Evolutionary conservation across 1,140 invertebrate species (phyloP).

Genomic region (Drosophila suzukii): DNA sequence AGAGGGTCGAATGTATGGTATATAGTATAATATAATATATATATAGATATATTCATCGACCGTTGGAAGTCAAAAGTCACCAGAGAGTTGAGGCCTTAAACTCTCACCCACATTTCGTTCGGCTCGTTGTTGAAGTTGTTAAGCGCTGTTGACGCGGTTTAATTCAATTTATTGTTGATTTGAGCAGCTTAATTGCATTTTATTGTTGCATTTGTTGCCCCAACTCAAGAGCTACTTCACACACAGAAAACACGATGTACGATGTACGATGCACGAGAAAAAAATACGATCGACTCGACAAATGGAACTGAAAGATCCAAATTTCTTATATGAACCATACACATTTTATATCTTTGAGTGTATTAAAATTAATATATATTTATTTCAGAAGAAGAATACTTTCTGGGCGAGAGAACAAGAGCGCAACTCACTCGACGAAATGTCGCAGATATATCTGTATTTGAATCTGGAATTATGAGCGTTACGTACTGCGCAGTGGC

Average conservation of each 20-base stretch:
- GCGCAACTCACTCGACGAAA: conserved; percentile 39
- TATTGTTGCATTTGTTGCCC: conserved; percentile 45
- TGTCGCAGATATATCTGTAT: conserved; percentile 23
- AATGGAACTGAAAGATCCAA: background rate
- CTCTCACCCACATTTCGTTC: conserved; percentile 32
- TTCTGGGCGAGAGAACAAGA: background rate
- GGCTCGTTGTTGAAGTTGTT: conserved; percentile 14
- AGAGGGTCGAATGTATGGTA: background rate
- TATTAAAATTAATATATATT: background rate
- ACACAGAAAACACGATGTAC: background rate
- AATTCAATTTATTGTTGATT: conserved; percentile 78
- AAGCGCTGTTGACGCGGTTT: conserved; percentile 62
- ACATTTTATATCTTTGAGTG: background rate
- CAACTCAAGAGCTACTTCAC: conserved; percentile 29
- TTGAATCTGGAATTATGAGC: conserved; percentile 4
- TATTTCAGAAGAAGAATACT: background rate
- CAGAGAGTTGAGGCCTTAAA: background rate
- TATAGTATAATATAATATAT: background rate
- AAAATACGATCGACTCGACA: background rate
- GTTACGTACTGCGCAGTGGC: conserved; percentile 63
- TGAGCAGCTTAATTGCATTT: conserved; percentile 75
- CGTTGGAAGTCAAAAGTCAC: background rate
- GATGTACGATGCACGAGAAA: conserved; percentile 7
- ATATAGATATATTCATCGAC: background rate
- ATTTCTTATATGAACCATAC: background rate